Percentiles rank a stretch among this genome's conserved stretches.
These are phyloP conservation scores for Apodemus speciosus DNA, from an alignment of 2,113 vertebrate genomes.

Conservation along the genomic window DNA sequence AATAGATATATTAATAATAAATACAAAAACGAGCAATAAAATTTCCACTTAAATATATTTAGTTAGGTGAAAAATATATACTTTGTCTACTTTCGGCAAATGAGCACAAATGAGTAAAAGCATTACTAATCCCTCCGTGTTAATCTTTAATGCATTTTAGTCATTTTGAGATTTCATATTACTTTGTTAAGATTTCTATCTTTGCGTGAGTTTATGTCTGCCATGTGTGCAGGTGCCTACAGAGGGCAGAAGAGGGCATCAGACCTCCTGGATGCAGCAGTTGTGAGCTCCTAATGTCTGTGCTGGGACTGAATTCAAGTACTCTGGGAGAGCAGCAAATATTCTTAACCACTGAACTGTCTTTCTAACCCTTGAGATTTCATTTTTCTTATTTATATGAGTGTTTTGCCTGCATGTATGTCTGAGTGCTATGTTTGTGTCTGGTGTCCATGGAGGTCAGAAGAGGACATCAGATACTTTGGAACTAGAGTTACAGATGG, in stretches of 20 bases:
- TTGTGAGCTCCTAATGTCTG: not conserved
- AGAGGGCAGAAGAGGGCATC: not conserved
- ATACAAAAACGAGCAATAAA: not conserved
- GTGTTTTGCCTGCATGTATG: not conserved
- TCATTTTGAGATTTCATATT: constrained; percentile 29
- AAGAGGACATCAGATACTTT: not conserved
- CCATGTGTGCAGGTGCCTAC: not conserved
- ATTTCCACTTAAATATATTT: constrained; percentile 12
- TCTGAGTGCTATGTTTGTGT: not conserved
- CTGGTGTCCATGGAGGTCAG: not conserved
- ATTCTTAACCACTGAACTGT: not conserved
- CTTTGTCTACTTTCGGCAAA: not conserved
- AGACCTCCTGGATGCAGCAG: not conserved
- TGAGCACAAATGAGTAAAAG: constrained; percentile 13
- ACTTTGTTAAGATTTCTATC: not conserved
- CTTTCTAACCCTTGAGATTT: not conserved
- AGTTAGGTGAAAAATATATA: constrained; percentile 29
- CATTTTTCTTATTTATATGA: not conserved
- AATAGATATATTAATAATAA: constrained; percentile 4
- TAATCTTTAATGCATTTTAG: constrained; percentile 22
- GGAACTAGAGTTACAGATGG: not conserved
- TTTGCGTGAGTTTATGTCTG: not conserved
- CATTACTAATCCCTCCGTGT: not conserved
- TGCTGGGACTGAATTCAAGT: not conserved
- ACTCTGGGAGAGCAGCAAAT: not conserved